phyloP scores from a whole-genome alignment of 2,797 vertebrate species.

The Dendrocincla tyrannina region DNA sequence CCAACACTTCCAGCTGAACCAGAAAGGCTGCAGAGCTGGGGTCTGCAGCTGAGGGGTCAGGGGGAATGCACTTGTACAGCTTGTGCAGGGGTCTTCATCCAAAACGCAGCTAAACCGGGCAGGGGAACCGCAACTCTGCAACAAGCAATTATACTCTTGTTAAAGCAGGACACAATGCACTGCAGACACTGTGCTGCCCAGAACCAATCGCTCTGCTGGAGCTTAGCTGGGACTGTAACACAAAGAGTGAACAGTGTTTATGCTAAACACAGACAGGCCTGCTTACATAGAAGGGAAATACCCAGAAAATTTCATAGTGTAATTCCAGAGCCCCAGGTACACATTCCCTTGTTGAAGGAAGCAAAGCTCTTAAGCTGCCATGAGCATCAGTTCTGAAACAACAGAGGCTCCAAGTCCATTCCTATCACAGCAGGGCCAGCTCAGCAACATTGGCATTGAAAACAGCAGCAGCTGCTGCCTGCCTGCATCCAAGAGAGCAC shows the following conservation, averaged over 20 bases:
- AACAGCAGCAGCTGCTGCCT: neutral
- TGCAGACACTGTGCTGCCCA: neutral
- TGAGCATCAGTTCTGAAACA: neutral
- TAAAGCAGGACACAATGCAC: neutral
- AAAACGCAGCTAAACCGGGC: neutral
- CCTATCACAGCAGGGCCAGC: neutral
- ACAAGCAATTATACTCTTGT: neutral
- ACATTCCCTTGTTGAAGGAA: neutral
- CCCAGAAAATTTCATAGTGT: neutral
- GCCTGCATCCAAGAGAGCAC: neutral
- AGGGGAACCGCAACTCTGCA: neutral
- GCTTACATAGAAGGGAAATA: neutral
- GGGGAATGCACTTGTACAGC: neutral
- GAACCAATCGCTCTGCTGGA: neutral
- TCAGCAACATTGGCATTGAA: neutral
- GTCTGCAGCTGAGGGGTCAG: neutral
- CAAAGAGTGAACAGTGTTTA: neutral
- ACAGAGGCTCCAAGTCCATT: neutral
- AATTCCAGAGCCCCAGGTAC: neutral
- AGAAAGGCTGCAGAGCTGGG: neutral
- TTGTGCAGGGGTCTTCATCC: neutral
- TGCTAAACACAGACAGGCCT: neutral
- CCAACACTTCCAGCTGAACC: neutral
- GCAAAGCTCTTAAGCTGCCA: neutral
- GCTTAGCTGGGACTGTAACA: neutral